Evolutionary conservation across 2,797 vertebrate species (phyloP).

Genomic region (Micrastur ruficollis): DNA sequence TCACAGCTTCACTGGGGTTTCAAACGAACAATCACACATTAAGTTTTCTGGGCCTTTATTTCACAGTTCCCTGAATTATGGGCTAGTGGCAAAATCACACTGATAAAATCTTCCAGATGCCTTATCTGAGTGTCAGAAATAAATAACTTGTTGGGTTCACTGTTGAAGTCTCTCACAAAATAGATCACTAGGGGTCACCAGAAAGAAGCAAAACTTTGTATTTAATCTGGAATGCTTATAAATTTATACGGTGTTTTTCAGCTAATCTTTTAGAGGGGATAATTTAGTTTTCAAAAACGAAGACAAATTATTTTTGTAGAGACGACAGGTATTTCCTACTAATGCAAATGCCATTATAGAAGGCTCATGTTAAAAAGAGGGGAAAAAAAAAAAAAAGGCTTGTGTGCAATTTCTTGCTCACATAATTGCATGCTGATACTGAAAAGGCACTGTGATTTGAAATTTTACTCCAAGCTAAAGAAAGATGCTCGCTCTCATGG

Average conservation of each 20-base stretch:
- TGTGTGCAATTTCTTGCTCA: not conserved
- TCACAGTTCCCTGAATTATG: not conserved
- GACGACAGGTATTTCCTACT: not conserved
- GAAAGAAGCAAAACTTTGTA: constrained; percentile 1
- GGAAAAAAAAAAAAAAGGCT: not conserved
- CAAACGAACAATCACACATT: not conserved
- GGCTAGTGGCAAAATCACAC: not conserved
- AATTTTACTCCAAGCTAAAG: constrained; percentile 17
- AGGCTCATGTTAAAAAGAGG: not conserved
- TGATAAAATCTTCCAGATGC: constrained; percentile 18
- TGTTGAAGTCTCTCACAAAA: not conserved
- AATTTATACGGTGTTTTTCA: not conserved
- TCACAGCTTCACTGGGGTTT: not conserved
- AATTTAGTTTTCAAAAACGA: constrained; percentile 37
- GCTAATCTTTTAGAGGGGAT: not conserved
- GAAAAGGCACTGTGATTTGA: not conserved
- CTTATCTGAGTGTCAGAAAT: not conserved
- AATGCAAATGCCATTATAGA: constrained; percentile 28
- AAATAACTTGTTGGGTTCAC: not conserved
- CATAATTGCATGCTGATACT: not conserved
- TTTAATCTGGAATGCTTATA: not conserved
- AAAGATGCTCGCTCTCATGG: not conserved
- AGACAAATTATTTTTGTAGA: constrained; percentile 20
- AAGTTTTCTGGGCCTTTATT: not conserved
- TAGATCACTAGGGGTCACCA: constrained; percentile 12